These are phyloP conservation scores for Stegodyphus mimosarum DNA, from an alignment of 1,140 invertebrate species.

Conservation along the genomic window DNA sequence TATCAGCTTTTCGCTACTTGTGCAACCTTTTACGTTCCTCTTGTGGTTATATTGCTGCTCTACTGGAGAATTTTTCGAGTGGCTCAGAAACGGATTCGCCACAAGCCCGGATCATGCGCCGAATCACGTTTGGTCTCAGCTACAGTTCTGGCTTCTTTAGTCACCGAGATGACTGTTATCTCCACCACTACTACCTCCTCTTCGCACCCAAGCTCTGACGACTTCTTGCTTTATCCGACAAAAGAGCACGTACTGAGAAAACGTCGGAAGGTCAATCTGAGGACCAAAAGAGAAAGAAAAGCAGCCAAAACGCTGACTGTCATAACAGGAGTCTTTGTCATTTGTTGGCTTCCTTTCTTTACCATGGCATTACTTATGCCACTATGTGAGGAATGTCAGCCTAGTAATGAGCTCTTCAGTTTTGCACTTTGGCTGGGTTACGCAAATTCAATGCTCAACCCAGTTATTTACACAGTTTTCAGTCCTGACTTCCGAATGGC, in stretches of 20 bases:
- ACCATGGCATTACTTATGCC: conserved; percentile 88
- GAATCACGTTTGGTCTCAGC: conserved; percentile 61
- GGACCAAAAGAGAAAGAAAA: conserved; percentile 84
- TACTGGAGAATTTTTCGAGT: conserved; percentile 96
- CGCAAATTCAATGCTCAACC: conserved; percentile 91
- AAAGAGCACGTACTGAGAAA: conserved; percentile 59
- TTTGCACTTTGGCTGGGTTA: conserved; percentile 91
- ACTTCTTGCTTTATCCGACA: conserved; percentile 2
- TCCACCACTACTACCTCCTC: conserved; percentile 38
- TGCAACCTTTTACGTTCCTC: conserved; percentile 95
- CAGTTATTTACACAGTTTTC: conserved; percentile 85
- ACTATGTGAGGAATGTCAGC: conserved; percentile 80
- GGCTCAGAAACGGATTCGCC: conserved; percentile 83
- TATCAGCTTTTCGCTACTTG: conserved; percentile 83
- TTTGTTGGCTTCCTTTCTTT: conserved; percentile 95
- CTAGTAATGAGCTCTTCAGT: conserved; percentile 81
- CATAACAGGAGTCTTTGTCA: conserved; percentile 90
- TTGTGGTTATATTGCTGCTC: conserved; percentile 90
- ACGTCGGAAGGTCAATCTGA: conserved; percentile 78
- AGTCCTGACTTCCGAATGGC: conserved; percentile 64
- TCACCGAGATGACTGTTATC: conserved; percentile 34
- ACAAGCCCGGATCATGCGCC: conserved; percentile 70
- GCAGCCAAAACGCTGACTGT: conserved; percentile 67
- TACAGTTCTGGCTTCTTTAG: conserved; percentile 53
- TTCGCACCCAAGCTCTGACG: conserved; percentile 48